These are phyloP conservation scores for Cliona cf. orientalis DNA, from an alignment of 37 sponge, comb jelly and placozoan species.

Conservation along the genomic window DNA sequence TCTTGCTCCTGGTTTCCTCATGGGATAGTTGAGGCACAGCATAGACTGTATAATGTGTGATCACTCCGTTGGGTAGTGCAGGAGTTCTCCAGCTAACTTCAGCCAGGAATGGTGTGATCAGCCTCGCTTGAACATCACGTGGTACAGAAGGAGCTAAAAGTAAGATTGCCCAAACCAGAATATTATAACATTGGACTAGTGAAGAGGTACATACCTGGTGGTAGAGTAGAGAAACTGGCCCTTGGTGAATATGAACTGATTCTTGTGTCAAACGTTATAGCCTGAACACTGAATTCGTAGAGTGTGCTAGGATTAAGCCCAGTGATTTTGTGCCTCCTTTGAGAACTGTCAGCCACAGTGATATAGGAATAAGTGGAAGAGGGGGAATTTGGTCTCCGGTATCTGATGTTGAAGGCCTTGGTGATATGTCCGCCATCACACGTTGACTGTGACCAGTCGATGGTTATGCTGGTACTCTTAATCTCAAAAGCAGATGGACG, in stretches of 20 bases:
- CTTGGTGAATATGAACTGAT: conserved; percentile 2
- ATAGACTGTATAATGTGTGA: conserved; percentile 28
- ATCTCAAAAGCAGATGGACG: not conserved
- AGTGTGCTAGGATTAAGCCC: not conserved
- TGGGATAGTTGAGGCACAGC: not conserved
- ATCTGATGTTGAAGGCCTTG: not conserved
- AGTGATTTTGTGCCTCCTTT: conserved; percentile 11
- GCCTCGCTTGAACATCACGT: not conserved
- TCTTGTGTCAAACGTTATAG: not conserved
- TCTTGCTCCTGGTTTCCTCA: not conserved
- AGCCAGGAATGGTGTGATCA: not conserved
- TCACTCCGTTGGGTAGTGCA: conserved; percentile 2
- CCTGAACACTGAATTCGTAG: conserved; percentile 21
- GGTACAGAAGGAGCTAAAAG: conserved; percentile 32
- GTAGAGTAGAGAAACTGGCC: conserved; percentile 1
- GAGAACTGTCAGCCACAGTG: not conserved
- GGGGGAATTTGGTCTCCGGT: too few relatives aligned
- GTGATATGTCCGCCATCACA: conserved; percentile 37
- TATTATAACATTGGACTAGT: too few relatives aligned
- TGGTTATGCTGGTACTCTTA: not conserved
- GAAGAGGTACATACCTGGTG: too few relatives aligned
- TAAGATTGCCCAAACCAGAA: too few relatives aligned
- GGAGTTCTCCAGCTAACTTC: conserved; percentile 21
- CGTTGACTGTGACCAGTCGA: conserved; percentile 7
- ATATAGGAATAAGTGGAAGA: not conserved